Evolutionary conservation across 2,888 invertebrate species (phyloP).

Genomic region (Frankliniella intonsa): DNA sequence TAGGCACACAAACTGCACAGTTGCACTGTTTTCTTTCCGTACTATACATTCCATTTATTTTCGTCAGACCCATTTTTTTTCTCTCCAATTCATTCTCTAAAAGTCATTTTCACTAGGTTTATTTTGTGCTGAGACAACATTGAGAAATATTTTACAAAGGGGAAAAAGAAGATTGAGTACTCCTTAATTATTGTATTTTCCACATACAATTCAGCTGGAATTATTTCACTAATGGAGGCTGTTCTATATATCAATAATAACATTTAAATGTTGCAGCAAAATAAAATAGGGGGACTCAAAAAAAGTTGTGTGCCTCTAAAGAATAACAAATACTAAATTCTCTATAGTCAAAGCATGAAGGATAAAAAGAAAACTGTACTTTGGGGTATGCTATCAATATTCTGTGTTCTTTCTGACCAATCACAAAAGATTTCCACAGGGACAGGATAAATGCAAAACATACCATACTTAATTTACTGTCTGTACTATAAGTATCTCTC

Average conservation of each 20-base stretch:
- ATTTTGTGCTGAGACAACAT: background rate
- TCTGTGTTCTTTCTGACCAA: too few relatives aligned
- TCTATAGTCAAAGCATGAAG: too few relatives aligned
- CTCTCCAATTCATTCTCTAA: background rate
- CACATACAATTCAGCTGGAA: background rate
- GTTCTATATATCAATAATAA: background rate
- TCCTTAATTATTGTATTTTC: too few relatives aligned
- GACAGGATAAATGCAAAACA: background rate
- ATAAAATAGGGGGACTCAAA: background rate
- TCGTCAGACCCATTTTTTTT: background rate
- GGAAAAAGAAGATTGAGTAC: background rate
- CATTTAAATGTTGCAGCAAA: background rate
- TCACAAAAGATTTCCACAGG: background rate
- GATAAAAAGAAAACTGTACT: too few relatives aligned
- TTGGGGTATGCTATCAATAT: too few relatives aligned
- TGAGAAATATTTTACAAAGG: background rate
- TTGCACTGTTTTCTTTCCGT: background rate
- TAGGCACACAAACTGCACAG: background rate
- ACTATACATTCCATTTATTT: conserved; percentile 16
- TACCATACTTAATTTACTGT: background rate
- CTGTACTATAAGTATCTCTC: background rate
- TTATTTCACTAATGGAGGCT: background rate
- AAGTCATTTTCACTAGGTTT: background rate
- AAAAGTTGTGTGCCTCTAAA: background rate
- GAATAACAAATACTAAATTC: background rate